phyloP scores from a whole-genome alignment of 1,140 invertebrate species.

The Eciton burchellii region DNA sequence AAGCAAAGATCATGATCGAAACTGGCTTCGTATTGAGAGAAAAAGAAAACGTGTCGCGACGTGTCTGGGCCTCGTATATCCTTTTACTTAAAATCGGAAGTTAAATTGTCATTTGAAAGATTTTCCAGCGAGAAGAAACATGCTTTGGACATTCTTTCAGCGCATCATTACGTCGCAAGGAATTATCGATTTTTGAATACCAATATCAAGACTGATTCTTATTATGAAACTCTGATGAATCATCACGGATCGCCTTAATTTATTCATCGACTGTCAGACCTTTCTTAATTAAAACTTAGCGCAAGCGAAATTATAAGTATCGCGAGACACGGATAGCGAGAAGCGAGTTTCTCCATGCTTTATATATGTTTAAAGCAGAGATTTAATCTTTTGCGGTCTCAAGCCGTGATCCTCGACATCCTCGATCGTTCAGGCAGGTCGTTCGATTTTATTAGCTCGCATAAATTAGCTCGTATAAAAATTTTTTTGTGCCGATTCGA shows the following conservation, averaged over 20 bases:
- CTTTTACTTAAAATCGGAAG: too few relatives aligned
- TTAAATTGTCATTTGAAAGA: not conserved
- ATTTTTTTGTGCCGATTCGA: too few relatives aligned
- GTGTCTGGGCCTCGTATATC: too few relatives aligned
- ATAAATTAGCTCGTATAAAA: too few relatives aligned
- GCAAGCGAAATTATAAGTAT: slow-evolving; percentile 20
- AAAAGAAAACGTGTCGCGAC: too few relatives aligned
- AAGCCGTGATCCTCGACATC: too few relatives aligned
- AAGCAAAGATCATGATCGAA: too few relatives aligned
- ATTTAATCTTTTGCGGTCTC: too few relatives aligned
- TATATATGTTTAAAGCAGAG: slow-evolving; percentile 8
- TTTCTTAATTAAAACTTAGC: slow-evolving; percentile 10
- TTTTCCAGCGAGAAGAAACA: not conserved
- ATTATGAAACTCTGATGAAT: slow-evolving; percentile 23
- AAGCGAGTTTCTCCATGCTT: not conserved
- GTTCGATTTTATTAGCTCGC: too few relatives aligned
- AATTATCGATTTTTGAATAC: slow-evolving; percentile 20
- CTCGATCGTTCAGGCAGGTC: too few relatives aligned
- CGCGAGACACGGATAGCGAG: not conserved
- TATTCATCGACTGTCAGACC: not conserved
- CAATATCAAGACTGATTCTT: slow-evolving; percentile 11
- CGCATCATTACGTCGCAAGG: not conserved
- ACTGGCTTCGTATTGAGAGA: too few relatives aligned
- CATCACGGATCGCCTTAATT: slow-evolving; percentile 22
- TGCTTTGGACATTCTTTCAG: not conserved